Evolutionary conservation across 2,797 vertebrate species (phyloP).

Genomic region (Buceros bicornis): DNA sequence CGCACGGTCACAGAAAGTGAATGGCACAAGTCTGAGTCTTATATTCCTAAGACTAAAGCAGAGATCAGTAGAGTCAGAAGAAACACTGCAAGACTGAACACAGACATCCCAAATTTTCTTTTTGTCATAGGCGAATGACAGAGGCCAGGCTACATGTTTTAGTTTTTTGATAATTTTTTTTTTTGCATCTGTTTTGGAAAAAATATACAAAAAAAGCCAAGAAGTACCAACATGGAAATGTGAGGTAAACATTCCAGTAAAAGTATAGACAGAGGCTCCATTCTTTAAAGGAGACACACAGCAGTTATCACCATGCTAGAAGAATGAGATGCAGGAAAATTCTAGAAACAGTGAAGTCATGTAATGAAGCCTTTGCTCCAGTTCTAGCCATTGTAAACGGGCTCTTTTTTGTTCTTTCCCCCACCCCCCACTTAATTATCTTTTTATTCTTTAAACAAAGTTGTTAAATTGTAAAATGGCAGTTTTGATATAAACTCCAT

Average conservation of each 20-base stretch:
- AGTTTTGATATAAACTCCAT: slow-evolving; percentile 76
- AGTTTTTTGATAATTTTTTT: slow-evolving; percentile 58
- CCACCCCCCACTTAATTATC: neutral
- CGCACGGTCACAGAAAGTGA: neutral
- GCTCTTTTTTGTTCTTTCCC: neutral
- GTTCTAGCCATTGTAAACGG: slow-evolving; percentile 13
- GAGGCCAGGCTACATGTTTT: neutral
- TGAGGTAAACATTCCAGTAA: slow-evolving; percentile 79
- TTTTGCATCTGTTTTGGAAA: slow-evolving; percentile 78
- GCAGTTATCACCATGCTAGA: slow-evolving; percentile 81
- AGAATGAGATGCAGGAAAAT: slow-evolving; percentile 79
- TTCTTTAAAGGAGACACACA: slow-evolving; percentile 73
- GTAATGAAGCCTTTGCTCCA: slow-evolving; percentile 65
- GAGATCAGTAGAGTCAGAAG: neutral
- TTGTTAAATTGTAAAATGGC: slow-evolving; percentile 74
- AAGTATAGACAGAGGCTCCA: slow-evolving; percentile 76
- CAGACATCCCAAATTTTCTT: neutral
- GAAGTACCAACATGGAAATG: slow-evolving; percentile 75
- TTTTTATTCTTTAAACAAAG: slow-evolving; percentile 66
- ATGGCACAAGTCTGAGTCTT: neutral
- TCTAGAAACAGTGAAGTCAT: slow-evolving; percentile 68
- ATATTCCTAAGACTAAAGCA: neutral
- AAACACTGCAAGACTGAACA: neutral
- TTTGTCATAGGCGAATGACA: slow-evolving; percentile 59
- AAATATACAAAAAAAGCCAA: slow-evolving; percentile 82